These are phyloP conservation scores for Paracentrotus lividus DNA, from an alignment of 53 echinoderm and acorn worm species.

Conservation along the genomic window DNA sequence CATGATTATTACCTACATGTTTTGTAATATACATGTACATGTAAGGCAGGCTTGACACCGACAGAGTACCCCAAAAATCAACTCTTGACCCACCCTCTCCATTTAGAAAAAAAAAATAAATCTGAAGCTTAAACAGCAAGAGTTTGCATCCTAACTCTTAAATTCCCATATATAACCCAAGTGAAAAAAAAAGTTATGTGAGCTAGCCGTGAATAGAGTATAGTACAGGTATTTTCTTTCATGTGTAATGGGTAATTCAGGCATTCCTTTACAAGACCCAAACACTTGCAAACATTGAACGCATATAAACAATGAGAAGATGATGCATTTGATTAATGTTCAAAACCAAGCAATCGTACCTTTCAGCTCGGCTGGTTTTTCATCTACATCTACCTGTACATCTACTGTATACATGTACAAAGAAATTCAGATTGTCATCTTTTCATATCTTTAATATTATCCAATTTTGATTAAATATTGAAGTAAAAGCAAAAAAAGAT, in stretches of 20 bases:
- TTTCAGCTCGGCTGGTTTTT: neutral
- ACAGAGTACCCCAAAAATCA: too few relatives aligned
- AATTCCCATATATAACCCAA: too few relatives aligned
- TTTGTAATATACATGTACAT: too few relatives aligned
- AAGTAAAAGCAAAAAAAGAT: neutral
- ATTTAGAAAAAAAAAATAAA: too few relatives aligned
- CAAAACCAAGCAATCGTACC: neutral
- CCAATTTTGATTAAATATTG: neutral
- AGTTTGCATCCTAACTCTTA: too few relatives aligned
- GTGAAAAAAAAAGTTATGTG: too few relatives aligned
- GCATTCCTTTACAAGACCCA: neutral
- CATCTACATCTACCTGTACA: neutral
- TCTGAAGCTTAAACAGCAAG: too few relatives aligned
- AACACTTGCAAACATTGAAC: neutral
- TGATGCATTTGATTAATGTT: neutral
- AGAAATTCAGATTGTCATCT: neutral
- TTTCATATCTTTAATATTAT: neutral
- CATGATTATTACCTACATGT: too few relatives aligned
- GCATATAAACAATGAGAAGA: neutral
- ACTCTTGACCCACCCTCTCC: too few relatives aligned
- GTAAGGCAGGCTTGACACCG: too few relatives aligned
- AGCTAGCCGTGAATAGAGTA: too few relatives aligned
- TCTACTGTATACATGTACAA: slow-evolving; percentile 16
- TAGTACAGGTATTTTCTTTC: too few relatives aligned
- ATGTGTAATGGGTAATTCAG: neutral